phyloP scores from a whole-genome alignment of 2,797 vertebrate species.

The Trachurus trachurus region DNA sequence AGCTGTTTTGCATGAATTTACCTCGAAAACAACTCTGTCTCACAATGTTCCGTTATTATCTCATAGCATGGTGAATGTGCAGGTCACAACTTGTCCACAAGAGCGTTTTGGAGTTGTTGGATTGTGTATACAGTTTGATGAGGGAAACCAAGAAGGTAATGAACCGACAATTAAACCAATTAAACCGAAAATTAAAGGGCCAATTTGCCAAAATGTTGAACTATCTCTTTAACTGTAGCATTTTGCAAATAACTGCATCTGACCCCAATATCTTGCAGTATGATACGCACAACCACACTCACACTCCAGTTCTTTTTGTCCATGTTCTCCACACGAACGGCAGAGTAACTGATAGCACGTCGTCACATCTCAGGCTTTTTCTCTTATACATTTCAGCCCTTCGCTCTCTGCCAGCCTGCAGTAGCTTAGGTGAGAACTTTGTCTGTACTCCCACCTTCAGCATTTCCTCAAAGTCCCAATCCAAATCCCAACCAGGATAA shows the following conservation, averaged over 20 bases:
- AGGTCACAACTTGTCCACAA: too few relatives aligned
- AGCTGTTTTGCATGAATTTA: too few relatives aligned
- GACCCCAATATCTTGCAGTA: background rate
- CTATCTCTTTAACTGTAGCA: background rate
- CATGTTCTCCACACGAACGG: slow-evolving; percentile 4
- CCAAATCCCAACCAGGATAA: slow-evolving; percentile 83
- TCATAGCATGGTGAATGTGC: too few relatives aligned
- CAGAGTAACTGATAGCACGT: slow-evolving; percentile 17
- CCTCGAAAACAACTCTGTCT: too few relatives aligned
- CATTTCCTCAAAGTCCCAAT: slow-evolving; percentile 77
- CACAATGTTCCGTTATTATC: too few relatives aligned
- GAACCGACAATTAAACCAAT: too few relatives aligned
- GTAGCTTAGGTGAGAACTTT: slow-evolving; percentile 79
- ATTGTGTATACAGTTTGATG: too few relatives aligned
- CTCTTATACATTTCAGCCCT: slow-evolving; percentile 45
- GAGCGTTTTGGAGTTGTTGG: too few relatives aligned
- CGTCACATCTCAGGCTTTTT: slow-evolving; percentile 43
- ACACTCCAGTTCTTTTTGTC: slow-evolving; percentile 17
- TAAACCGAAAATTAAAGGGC: too few relatives aligned
- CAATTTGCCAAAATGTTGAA: too few relatives aligned
- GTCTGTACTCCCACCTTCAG: slow-evolving; percentile 78
- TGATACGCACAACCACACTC: slow-evolving; percentile 3
- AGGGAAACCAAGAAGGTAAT: too few relatives aligned
- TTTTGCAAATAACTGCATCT: slow-evolving; percentile 21
- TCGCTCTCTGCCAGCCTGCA: slow-evolving; percentile 38